Evolutionary conservation across 2,888 invertebrate genomes (phyloP), one percentile per base, ranked within the genome.

Genomic region (Drosophila ezoana): DNA sequence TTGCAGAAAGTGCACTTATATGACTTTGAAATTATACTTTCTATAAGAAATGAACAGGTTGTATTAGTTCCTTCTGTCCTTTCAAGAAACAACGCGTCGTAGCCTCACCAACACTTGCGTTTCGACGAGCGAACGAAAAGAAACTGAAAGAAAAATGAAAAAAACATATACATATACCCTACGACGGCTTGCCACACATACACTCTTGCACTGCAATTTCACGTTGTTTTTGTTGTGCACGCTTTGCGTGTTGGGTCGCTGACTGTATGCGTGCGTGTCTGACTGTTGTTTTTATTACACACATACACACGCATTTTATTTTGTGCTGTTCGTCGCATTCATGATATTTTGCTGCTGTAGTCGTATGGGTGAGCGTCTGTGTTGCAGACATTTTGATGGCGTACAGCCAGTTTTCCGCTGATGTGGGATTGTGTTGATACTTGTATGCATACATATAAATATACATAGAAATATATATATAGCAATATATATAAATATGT

Each of bases 351-450:
- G 62, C 43, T 44, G 52, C 49, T 61, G 53, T 57, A 28, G 18
- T 63, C 33, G 81, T 75, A 35, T 82, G 62, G 32, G 73, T 72
- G 71, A 72, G 57, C 63, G 71, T 66, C 67, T 75, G 82, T 80
- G 66, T 64, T 72, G 72, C 67, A 74, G 77, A 86, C 75, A 70
- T 63, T 81, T 72, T 79, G 68, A 84, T 88, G 87, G 87, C 89
- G 79, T 68, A 77, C 72, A 81, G 87, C 89, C 89, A 87, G 89
- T 89, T 87, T 88, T 89, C 79, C 79, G 66, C 76, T 77, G 63
- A 59, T 66, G 61, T 81, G 69, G 33, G 48, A 59, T 37, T 23
- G 40, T 33, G 47, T 28, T 32, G 18, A 54, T 33, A 52, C 47
- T 41, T 53, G 52, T 28, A 56, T 41, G 14, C 9, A 33, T 11